These are phyloP conservation scores for Drosophila yooni DNA, from an alignment of 2,888 invertebrate genomes.

Conservation along the genomic window DNA sequence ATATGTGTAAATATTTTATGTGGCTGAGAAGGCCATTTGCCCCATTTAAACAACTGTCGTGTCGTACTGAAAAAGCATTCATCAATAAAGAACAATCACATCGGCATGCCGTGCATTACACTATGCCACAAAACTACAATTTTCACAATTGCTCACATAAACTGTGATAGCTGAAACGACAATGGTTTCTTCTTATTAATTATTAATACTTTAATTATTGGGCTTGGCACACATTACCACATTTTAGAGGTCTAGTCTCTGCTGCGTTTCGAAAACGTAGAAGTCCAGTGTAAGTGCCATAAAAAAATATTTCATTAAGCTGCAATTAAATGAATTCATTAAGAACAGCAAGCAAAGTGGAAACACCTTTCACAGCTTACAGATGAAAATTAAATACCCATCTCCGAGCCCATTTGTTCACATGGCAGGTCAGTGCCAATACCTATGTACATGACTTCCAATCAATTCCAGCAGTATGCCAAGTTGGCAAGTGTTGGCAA, in stretches of 20 bases:
- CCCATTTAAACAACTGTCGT: constrained; percentile 70
- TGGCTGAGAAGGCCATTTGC: constrained; percentile 53
- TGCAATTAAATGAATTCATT: constrained; percentile 46
- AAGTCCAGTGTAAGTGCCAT: constrained; percentile 54
- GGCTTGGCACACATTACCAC: no score
- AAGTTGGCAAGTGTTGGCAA: constrained; percentile 15
- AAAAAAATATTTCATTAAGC: constrained; percentile 65
- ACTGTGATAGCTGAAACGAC: not conserved
- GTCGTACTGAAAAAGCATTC: constrained; percentile 29
- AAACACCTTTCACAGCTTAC: constrained; percentile 37
- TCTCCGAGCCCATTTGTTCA: not conserved
- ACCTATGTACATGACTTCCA: constrained; percentile 33
- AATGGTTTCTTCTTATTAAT: not conserved
- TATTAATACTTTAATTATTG: not conserved
- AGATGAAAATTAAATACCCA: constrained; percentile 29
- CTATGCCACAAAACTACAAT: not conserved
- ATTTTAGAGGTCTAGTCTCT: not conserved
- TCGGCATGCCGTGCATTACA: not conserved
- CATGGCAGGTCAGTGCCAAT: constrained; percentile 36
- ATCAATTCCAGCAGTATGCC: constrained; percentile 24
- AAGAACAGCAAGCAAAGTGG: constrained; percentile 33
- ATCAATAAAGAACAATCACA: constrained; percentile 29
- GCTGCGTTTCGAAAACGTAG: not conserved
- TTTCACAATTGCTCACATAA: not conserved
- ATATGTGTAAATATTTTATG: constrained; percentile 59